Evolutionary conservation across 2,113 vertebrate genomes (phyloP).

Genomic region (Ageneiosus marmoratus): DNA sequence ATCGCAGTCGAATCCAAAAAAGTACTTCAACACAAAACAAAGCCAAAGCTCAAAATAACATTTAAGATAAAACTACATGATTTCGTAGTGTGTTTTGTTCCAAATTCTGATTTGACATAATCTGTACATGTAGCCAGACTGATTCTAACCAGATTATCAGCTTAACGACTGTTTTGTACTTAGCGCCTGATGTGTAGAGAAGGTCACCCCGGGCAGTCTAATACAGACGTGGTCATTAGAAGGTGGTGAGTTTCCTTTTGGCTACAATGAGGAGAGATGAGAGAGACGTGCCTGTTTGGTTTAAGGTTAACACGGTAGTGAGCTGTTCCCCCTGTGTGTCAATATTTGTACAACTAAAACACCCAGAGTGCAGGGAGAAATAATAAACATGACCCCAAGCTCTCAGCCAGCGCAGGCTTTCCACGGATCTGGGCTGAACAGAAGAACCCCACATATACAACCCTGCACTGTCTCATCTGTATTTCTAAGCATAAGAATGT

Average conservation of each 20-base stretch:
- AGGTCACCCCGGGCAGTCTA: constrained; percentile 61
- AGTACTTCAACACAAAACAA: neutral
- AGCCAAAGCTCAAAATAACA: neutral
- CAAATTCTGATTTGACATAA: constrained; percentile 50
- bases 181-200: constrained; percentile 52
- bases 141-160: constrained; percentile 66
- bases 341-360: constrained; percentile 52
- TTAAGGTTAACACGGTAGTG: constrained; percentile 50
- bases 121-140: constrained; percentile 56
- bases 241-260: constrained; percentile 55
- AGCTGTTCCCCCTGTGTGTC: constrained; percentile 40
- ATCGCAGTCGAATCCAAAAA: neutral
- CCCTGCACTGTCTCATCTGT: neutral
- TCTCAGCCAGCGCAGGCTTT: neutral
- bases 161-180: constrained; percentile 55
- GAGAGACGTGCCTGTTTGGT: constrained; percentile 38
- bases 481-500: neutral
- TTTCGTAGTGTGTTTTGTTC: constrained; percentile 21
- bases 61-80: too few species aligned
- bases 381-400: constrained; percentile 35
- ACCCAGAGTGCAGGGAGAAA: constrained; percentile 10
- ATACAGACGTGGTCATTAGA: constrained; percentile 48
- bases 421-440: constrained; percentile 40
- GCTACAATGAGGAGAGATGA: constrained; percentile 54
- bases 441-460: neutral